A percentile compares a stretch with the other conserved stretches of the same genome.
Conservation (phyloP, 2,888 invertebrate genomes). For the Athripsodes cinereus region DNA sequence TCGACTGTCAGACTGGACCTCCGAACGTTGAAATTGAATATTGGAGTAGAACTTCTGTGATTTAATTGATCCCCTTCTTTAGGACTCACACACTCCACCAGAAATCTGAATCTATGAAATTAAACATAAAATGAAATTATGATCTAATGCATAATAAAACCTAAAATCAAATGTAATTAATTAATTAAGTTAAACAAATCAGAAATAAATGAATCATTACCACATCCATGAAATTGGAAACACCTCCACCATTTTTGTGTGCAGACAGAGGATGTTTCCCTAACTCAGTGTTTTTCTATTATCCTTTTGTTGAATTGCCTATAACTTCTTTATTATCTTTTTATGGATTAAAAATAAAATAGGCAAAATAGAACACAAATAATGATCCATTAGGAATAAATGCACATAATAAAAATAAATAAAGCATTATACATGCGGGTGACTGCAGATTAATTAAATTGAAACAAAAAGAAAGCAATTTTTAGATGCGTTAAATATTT, state of each 20-base stretch:
- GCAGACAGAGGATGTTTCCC: too few relatives aligned
- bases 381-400: too few relatives aligned
- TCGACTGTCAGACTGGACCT: not conserved
- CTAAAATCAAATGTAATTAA: too few relatives aligned
- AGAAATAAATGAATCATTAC: not conserved
- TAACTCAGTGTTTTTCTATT: too few relatives aligned
- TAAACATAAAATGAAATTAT: slow-evolving; percentile 6
- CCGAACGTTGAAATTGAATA: not conserved
- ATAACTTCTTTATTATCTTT: too few relatives aligned
- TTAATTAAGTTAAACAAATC: not conserved
- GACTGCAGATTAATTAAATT: not conserved
- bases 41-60: not conserved
- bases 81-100: slow-evolving; percentile 16
- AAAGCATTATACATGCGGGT: too few relatives aligned
- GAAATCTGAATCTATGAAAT: slow-evolving; percentile 16
- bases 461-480: not conserved
- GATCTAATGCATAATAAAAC: too few relatives aligned
- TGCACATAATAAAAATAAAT: too few relatives aligned
- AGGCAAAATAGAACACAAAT: too few relatives aligned
- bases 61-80: not conserved
- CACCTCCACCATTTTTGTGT: too few relatives aligned
- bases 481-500: not conserved
- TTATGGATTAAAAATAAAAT: too few relatives aligned
- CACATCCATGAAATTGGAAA: not conserved
- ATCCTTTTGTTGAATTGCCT: too few relatives aligned